Base-by-base conservation (phyloP, 1,140 invertebrate species). In the Drosophila subpulchrella region DNA sequence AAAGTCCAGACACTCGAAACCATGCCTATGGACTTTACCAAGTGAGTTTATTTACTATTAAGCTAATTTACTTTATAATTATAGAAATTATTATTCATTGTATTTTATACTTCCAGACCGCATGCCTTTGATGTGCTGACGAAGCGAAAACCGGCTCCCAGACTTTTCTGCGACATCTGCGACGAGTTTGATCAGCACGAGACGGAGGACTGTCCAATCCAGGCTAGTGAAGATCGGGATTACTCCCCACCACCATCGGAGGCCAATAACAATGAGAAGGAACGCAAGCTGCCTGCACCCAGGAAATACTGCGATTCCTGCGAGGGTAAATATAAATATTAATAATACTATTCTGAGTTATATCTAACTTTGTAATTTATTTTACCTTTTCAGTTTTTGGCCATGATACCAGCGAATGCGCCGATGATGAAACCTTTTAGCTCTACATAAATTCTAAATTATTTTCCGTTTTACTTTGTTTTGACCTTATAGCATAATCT, bases 81-180 rank as follows among this genome's bases (percentile, higher is more conserved):
- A 17, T 5, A 3, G 5, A 11, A 39, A n/a, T 56, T 48, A 30
- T 15, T 13, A 27, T 34, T 17, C 50, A 20, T 46, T 4, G 1
- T 46, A 20, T 46, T 34, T 24, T 46, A 15, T 57, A 32, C 32
- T 75, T 63, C 3, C 2, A 93, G 92, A 30, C 83, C 90, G 0
- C 66, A 81, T 46, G 75, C 83, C 27, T 91, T 90, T 44, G 84
- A 92, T 54, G 55, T 86, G 51, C 24, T 91, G 17, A 60, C 67
- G 38, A 92, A 88, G 38, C 77, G 89, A 5, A 89, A 93, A 57
- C 93, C 94, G 6, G 94, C 96, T 17, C 96, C 97, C 27, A 95
- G 98, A 46, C 93, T 98, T 76, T 99, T 97, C 93, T 99, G 98
- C 94, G 98, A 99, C 94, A 99, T 99, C 81, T 99, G 98, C 93